Percentiles rank a stretch among this genome's conserved stretches.
Evolutionary conservation across 2,797 vertebrate genomes (phyloP).

Genomic region (Megaceryle alcyon): DNA sequence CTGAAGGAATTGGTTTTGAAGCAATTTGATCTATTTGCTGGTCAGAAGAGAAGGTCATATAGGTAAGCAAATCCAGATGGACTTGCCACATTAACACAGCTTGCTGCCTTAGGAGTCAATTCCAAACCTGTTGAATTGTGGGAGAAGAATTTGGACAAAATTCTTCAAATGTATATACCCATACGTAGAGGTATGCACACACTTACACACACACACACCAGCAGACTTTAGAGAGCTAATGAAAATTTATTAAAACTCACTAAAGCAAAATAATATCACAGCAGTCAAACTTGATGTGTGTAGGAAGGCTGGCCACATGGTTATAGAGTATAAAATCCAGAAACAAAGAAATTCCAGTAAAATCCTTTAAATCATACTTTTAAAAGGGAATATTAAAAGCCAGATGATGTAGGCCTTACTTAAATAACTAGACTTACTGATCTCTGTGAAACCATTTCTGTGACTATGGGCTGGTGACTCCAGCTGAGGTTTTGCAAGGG

Average conservation of each 20-base stretch:
- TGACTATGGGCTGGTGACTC: background rate
- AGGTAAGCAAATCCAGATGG: background rate
- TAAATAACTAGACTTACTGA: background rate
- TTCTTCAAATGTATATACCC: background rate
- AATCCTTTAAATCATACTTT: conserved; percentile 2
- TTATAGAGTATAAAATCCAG: conserved; percentile 34
- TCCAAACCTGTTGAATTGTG: background rate
- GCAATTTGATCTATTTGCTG: background rate
- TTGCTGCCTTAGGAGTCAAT: background rate
- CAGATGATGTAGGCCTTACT: background rate
- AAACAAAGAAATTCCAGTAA: conserved; percentile 28
- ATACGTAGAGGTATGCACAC: background rate
- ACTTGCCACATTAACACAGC: background rate
- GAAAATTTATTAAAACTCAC: conserved; percentile 46
- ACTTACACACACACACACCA: background rate
- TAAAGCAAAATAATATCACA: background rate
- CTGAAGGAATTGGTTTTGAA: background rate
- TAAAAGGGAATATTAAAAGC: background rate
- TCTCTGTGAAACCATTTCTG: background rate
- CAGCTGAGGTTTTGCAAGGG: background rate
- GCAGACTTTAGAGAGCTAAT: background rate
- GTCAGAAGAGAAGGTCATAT: background rate
- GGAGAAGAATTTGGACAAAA: background rate
- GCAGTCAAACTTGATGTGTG: background rate
- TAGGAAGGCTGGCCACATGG: conserved; percentile 8